These are phyloP conservation scores for Butorides virescens DNA, from an alignment of 2,113 vertebrate genomes.

Conservation along the genomic window DNA sequence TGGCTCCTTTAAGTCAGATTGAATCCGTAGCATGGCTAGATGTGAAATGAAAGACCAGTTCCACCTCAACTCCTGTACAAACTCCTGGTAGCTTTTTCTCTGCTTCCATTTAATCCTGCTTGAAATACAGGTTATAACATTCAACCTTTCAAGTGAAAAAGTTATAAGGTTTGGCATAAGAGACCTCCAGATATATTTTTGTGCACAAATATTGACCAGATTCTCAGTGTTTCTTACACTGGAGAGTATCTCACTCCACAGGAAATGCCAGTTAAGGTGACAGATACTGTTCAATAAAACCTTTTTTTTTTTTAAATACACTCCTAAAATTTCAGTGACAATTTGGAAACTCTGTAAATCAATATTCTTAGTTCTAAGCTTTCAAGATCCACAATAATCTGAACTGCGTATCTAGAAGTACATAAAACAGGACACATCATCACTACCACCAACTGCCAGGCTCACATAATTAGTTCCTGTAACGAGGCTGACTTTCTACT, in stretches of 20 bases:
- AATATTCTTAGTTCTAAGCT: neutral
- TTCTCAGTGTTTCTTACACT: neutral
- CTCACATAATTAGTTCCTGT: neutral
- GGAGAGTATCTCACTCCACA: neutral
- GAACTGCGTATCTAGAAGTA: neutral
- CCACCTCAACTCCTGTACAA: neutral
- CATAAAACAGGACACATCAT: neutral
- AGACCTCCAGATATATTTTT: neutral
- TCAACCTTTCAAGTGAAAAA: neutral
- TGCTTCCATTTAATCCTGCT: neutral
- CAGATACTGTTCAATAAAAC: neutral
- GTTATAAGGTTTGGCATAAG: neutral
- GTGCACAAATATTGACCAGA: neutral
- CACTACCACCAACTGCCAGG: neutral
- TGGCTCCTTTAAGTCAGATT: neutral
- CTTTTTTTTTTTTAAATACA: neutral
- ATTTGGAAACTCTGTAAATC: neutral
- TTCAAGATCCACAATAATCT: neutral
- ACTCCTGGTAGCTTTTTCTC: neutral
- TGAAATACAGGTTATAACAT: neutral
- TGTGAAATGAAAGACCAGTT: neutral
- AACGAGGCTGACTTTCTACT: neutral
- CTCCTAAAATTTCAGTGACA: neutral
- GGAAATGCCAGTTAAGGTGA: neutral
- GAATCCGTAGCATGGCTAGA: neutral